A percentile compares a stretch with the other conserved stretches of the same genome.
Conservation (phyloP, 2,888 invertebrate genomes). For the Acrobasis consociella region DNA sequence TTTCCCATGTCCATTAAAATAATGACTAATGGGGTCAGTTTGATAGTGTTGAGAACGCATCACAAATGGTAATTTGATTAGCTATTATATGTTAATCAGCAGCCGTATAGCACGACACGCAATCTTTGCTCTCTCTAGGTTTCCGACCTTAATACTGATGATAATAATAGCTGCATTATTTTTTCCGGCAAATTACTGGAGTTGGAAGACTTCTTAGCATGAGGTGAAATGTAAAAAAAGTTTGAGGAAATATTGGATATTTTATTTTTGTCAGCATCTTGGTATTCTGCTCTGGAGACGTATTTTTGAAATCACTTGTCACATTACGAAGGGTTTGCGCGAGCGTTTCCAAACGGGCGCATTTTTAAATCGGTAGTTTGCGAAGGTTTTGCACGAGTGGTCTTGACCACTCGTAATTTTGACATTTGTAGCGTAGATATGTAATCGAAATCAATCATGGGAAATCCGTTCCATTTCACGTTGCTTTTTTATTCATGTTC, state of each 20-base stretch:
- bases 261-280: no score
- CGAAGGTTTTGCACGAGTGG: no score
- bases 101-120: constrained; percentile 54
- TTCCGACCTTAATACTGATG: constrained; percentile 33
- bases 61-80: constrained; percentile 57
- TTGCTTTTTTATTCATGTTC: no score
- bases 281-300: no score
- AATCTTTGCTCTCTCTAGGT: constrained; percentile 32
- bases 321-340: no score
- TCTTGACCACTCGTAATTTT: no score
- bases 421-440: no score
- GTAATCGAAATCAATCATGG: no score
- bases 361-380: no score
- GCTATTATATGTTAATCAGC: constrained; percentile 65
- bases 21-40: constrained; percentile 44
- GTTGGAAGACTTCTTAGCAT: background rate
- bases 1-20: constrained; percentile 43
- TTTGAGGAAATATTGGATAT: background rate
- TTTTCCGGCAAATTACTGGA: constrained; percentile 4
- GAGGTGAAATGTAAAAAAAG: background rate
- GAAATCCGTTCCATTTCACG: no score
- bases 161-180: constrained; percentile 20
- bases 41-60: constrained; percentile 55
- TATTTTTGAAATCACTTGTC: no score
- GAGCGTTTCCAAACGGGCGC: no score